Evolutionary conservation across 2,797 vertebrate genomes (phyloP).

Genomic region (Gallinago nigripennis): DNA sequence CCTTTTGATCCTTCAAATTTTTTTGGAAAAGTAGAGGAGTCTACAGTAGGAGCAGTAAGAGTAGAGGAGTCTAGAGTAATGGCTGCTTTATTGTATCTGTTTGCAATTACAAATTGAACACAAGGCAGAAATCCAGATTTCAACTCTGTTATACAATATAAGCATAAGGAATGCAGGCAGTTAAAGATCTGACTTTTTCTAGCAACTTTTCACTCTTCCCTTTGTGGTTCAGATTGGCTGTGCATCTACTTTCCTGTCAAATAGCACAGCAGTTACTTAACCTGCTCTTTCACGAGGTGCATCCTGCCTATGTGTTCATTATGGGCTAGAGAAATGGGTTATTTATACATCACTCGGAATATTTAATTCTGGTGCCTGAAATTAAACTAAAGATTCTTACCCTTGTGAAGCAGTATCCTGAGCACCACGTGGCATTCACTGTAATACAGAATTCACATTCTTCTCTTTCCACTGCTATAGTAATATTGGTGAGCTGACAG

Average conservation of each 20-base stretch:
- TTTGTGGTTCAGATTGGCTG: neutral
- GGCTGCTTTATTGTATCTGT: neutral
- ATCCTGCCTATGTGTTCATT: neutral
- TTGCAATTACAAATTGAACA: neutral
- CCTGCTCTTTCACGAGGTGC: neutral
- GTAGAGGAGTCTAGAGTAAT: neutral
- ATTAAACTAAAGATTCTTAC: slow-evolving; percentile 69
- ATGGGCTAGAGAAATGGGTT: rapidly evolving
- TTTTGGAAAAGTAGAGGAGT: neutral
- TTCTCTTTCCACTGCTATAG: slow-evolving; percentile 84
- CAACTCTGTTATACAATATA: neutral
- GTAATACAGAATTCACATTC: slow-evolving; percentile 81
- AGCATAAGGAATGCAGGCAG: neutral
- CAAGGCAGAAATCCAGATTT: neutral
- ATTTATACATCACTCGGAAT: neutral
- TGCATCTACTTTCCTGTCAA: neutral
- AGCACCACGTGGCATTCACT: slow-evolving; percentile 86
- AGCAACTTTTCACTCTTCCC: neutral
- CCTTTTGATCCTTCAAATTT: neutral
- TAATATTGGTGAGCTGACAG: slow-evolving; percentile 83
- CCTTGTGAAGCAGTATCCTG: slow-evolving; percentile 85
- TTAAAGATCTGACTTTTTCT: neutral
- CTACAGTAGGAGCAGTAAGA: neutral
- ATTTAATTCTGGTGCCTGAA: neutral
- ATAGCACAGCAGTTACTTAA: neutral